Base-by-base conservation (phyloP, 2,888 invertebrate species). In the Laothoe populi region DNA sequence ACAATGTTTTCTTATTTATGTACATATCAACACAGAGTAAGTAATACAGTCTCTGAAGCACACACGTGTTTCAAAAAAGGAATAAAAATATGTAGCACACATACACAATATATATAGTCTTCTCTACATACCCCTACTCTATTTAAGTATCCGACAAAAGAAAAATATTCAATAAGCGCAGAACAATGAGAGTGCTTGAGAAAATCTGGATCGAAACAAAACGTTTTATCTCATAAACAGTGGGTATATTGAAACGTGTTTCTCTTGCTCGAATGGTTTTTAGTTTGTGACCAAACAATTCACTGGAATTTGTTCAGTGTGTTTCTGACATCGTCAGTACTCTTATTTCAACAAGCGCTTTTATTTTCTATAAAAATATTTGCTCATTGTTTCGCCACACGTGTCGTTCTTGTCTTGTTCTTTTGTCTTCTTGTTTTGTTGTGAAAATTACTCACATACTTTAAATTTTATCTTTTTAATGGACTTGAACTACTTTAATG, bases 301-400 rank as follows among this genome's bases (percentile, higher is more conserved):
- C 61, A 67, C 70, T 78, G 66, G 57, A 73, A 77, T 62, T 75
- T 70, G 70, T 77, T 71, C 70, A 66, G 64, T 71, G 69, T 82
- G 82, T 68, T 73, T 63, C 69, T 80, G 85, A 83, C 85, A 74
- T 79, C 69, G 68, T 71, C 70, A 57, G 68, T 79, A 73, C 24
- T 77, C 70, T 78, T 79, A 82, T 80, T 82, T 81, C 72, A 65
- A 73, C 62, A 68, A 62, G 68, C 72, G 70, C 70, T 69, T 78
- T 79, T 81, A 78, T 82, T 84, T 83, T 78, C 79, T 77, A 79
- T 78, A 72, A 77, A 77, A 79, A 74, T 76, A 75, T 53, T 73
- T 62, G 67, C 70, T 67, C 71, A 74, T 82, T 82, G 77, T 80
- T 71, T 78, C 69, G 67, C 49, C 67, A 70, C 72, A 66, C 68